phyloP scores from a whole-genome alignment of 2,888 invertebrate species.

The Brachyptera putata region DNA sequence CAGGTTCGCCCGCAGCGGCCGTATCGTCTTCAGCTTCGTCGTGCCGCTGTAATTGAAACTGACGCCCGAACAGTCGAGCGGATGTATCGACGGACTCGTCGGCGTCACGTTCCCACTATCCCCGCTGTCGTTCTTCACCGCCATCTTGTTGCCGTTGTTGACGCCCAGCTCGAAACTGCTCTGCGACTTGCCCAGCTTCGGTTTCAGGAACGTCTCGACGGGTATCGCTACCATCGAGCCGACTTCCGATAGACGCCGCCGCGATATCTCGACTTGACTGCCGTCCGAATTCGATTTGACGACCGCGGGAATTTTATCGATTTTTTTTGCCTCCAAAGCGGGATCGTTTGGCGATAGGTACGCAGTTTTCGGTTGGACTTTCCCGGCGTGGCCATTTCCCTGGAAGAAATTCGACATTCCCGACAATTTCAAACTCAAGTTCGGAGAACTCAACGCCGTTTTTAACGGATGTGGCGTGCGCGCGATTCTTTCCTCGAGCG shows the following conservation, averaged over 20 bases:
- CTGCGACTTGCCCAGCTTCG: constrained; percentile 35
- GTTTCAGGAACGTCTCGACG: constrained; percentile 45
- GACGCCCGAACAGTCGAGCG: constrained; percentile 69
- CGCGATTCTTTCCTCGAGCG: no score
- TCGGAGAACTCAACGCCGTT: constrained; percentile 45
- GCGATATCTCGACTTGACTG: not conserved
- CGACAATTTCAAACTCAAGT: constrained; percentile 37
- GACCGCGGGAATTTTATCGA: no score
- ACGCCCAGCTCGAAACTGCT: constrained; percentile 36
- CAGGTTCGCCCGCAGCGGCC: constrained; percentile 44
- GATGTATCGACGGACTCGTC: constrained; percentile 49
- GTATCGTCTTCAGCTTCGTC: constrained; percentile 71
- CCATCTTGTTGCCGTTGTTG: not conserved
- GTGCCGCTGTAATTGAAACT: constrained; percentile 77
- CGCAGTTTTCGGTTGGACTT: constrained; percentile 1
- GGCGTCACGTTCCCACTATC: constrained; percentile 67
- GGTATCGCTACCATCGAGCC: no score
- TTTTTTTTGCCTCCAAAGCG: not conserved
- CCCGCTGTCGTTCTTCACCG: not conserved
- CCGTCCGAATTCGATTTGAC: not conserved
- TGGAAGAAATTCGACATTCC: constrained; percentile 32
- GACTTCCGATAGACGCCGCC: not conserved
- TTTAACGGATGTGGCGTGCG: constrained; percentile 39
- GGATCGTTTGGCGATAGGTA: constrained; percentile 21
- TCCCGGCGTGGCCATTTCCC: no score